Percentiles rank a stretch among this genome's conserved stretches.
Evolutionary conservation across 2,888 invertebrate genomes (phyloP).

Genomic region (Imbricaverruca yamaguchii): DNA sequence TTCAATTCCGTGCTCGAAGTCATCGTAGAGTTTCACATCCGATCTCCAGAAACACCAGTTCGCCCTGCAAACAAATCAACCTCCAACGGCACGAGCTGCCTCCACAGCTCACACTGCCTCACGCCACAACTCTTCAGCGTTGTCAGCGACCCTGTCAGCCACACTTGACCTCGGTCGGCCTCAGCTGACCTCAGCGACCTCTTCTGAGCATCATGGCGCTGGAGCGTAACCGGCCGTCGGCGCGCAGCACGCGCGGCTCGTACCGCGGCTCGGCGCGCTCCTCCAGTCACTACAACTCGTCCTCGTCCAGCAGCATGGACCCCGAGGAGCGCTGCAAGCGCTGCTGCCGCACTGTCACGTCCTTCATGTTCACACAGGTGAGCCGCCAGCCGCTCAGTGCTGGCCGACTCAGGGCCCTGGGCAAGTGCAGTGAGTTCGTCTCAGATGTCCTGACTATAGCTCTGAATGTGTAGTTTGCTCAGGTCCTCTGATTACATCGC

Average conservation of each 20-base stretch:
- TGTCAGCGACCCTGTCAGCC: no score
- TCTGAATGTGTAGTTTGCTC: not conserved
- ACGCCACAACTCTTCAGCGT: no score
- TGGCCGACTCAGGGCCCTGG: no score
- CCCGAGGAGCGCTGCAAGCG: slow-evolving; percentile 70
- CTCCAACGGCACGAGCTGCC: no score
- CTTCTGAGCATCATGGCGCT: slow-evolving; percentile 23
- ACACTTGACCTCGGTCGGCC: no score
- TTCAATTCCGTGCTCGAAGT: no score
- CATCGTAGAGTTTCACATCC: no score
- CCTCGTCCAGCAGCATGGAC: slow-evolving; percentile 51
- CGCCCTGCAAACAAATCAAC: no score
- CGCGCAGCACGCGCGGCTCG: slow-evolving; percentile 16
- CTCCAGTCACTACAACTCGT: slow-evolving; percentile 32
- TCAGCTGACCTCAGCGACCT: no score
- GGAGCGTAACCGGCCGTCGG: slow-evolving; percentile 30
- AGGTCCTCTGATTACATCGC: not conserved
- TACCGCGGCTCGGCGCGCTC: slow-evolving; percentile 28
- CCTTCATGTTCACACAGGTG: slow-evolving; percentile 76
- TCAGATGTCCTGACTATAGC: not conserved
- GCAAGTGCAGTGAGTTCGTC: not conserved
- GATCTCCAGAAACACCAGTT: no score
- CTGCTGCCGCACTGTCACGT: slow-evolving; percentile 74
- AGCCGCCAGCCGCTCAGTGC: slow-evolving; percentile 40
- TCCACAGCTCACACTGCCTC: no score